phyloP scores from a whole-genome alignment of 2,797 vertebrate species.

The Neosalanx taihuensis region DNA sequence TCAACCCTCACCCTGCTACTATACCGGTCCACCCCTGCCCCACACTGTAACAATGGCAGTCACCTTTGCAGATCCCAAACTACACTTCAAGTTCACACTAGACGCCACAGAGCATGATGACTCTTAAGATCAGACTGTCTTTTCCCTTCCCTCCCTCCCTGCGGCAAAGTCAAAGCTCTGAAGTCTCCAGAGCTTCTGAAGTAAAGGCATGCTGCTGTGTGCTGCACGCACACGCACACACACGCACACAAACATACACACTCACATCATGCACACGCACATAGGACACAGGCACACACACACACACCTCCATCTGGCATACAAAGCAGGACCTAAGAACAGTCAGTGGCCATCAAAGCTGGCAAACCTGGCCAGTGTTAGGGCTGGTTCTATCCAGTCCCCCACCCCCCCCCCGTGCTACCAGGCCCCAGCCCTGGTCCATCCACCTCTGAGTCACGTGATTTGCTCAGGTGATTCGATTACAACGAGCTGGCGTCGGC shows the following conservation, averaged over 20 bases:
- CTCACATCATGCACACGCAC: background rate
- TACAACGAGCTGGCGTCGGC: background rate
- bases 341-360: constrained; percentile 11
- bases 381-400: background rate
- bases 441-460: background rate
- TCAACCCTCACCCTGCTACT: no score
- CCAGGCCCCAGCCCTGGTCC: background rate
- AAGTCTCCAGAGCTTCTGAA: background rate
- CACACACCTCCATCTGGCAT: background rate
- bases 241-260: constrained; percentile 16
- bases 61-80: no score
- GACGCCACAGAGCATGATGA: no score
- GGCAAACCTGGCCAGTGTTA: constrained; percentile 15
- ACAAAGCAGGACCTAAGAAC: background rate
- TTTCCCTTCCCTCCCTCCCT: background rate
- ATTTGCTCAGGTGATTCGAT: background rate
- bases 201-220: background rate
- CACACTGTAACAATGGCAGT: no score
- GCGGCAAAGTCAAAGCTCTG: constrained; percentile 5
- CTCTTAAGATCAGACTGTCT: no score
- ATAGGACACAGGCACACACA: background rate
- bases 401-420: background rate
- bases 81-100: no score
- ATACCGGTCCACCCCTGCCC: no score
- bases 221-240: constrained; percentile 2